These are phyloP conservation scores for Coelinius sp. DNA, from an alignment of 2,888 invertebrate genomes.

Conservation along the genomic window DNA sequence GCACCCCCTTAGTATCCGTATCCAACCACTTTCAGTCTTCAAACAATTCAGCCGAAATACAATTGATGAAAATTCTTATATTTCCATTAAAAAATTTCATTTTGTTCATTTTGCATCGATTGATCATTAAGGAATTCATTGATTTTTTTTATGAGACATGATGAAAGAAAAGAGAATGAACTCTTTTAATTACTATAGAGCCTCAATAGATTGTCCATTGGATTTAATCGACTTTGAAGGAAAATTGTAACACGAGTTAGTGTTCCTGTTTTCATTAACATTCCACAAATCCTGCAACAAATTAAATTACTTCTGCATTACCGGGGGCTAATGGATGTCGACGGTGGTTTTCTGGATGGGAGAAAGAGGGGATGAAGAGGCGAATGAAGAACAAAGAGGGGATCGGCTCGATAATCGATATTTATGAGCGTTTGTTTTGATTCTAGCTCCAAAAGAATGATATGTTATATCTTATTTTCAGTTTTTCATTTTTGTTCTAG, in stretches of 20 bases:
- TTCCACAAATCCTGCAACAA: slow-evolving; percentile 68
- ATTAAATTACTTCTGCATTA: slow-evolving; percentile 68
- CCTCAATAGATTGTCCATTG: neutral
- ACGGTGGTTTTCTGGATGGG: slow-evolving; percentile 36
- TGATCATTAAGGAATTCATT: neutral
- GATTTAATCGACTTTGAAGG: slow-evolving; percentile 30
- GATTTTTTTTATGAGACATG: neutral
- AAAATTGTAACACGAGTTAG: slow-evolving; percentile 44
- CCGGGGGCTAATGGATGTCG: slow-evolving; percentile 64
- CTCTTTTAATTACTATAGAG: neutral
- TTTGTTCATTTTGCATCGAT: no score
- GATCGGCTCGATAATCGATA: slow-evolving; percentile 24
- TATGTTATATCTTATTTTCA: no score
- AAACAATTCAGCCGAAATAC: neutral
- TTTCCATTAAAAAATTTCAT: no score
- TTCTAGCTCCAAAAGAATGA: no score
- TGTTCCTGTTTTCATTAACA: slow-evolving; percentile 66
- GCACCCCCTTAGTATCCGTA: slow-evolving; percentile 10
- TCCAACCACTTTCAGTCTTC: slow-evolving; percentile 19
- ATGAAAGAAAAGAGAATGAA: neutral
- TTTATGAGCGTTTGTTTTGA: neutral
- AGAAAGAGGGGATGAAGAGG: neutral
- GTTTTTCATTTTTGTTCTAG: no score
- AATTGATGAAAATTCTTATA: neutral
- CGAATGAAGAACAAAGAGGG: neutral